These are phyloP conservation scores for Zaprionus vittiger DNA, from an alignment of 1,140 invertebrate species.

Conservation along the genomic window DNA sequence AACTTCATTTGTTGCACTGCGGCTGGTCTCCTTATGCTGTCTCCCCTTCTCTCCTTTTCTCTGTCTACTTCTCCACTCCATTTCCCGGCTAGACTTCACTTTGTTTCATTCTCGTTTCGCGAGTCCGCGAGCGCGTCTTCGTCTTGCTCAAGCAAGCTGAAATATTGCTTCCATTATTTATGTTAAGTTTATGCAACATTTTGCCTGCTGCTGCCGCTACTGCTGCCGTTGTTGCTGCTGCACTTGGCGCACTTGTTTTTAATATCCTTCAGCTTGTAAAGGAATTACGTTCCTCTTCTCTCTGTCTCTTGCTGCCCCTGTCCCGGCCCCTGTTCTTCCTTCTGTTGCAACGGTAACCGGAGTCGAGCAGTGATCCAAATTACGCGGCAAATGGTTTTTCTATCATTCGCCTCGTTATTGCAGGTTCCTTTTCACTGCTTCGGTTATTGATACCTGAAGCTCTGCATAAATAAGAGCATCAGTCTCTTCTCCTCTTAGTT, in stretches of 20 bases:
- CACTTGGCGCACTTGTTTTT: constrained; percentile 70
- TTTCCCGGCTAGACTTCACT: constrained; percentile 29
- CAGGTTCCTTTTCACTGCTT: constrained; percentile 11
- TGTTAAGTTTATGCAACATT: constrained; percentile 80
- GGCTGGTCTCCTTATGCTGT: constrained; percentile 17
- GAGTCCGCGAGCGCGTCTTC: constrained; percentile 15
- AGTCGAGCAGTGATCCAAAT: constrained; percentile 41
- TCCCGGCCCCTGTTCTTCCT: neutral
- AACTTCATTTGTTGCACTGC: constrained; percentile 78
- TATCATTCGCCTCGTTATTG: constrained; percentile 76
- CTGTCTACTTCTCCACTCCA: constrained; percentile 3
- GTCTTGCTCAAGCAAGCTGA: constrained; percentile 46
- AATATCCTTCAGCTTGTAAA: constrained; percentile 82
- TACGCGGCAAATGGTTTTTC: constrained; percentile 57
- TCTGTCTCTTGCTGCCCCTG: neutral
- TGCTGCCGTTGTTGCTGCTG: constrained; percentile 32
- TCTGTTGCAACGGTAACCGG: constrained; percentile 18
- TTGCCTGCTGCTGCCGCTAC: constrained; percentile 30
- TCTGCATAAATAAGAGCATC: constrained; percentile 3
- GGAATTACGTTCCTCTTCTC: constrained; percentile 53
- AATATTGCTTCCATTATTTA: constrained; percentile 81
- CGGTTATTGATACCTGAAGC: constrained; percentile 38
- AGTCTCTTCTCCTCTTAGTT: neutral
- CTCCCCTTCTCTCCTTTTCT: neutral
- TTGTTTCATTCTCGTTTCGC: constrained; percentile 37